Evolutionary conservation across 2,888 invertebrate genomes (phyloP), one percentile per base, ranked within the genome.

Genomic region (Phalangium opilio): DNA sequence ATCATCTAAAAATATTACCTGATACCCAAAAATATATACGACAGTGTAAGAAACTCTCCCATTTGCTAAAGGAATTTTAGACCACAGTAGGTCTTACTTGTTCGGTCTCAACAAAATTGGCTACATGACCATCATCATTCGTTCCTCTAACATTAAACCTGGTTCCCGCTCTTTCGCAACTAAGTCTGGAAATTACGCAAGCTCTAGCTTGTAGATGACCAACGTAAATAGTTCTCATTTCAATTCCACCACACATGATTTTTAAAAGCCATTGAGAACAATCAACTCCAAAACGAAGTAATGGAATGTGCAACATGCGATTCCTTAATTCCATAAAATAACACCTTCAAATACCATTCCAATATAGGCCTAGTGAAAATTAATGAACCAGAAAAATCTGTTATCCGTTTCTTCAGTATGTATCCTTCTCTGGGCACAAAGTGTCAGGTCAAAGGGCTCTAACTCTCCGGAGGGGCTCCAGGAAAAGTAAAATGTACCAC

Each of bases 81-180:
- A 27, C 27, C 5, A 27, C 8, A 27, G 4, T 27, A 18, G 27
- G 4, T 7, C 27, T 83, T 14, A 91, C 85, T 73, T 99, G 98
- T 69, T 98, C 98, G 1, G 98, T 99, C 75, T 99, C 98, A 21
- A 96, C 96, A 75, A 99, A 99, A 73, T 99, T 99, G 1, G 98
- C 98, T 14, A 98, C 98, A 72, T 93, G 85, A 0, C 98, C 98
- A 65, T 93, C 90, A 70, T 99, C 98, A 69, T 99, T 96, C 55
- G 85, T 86, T n/a, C 98, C 98, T 56, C 98, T 75, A 0, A 96
- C 95, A 72, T 96, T 95, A 65, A 98, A 99, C 57, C 87, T 74
- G 19, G 98, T 99, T 21, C 98, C 98, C 47, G 96, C 96, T 58
- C 98, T 74, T 70, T 99, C 96, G 69, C 91, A 95, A 64, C 93